Evolutionary conservation across 2,888 invertebrate species (phyloP).

Genomic region (Scaptomyza caliginosa): DNA sequence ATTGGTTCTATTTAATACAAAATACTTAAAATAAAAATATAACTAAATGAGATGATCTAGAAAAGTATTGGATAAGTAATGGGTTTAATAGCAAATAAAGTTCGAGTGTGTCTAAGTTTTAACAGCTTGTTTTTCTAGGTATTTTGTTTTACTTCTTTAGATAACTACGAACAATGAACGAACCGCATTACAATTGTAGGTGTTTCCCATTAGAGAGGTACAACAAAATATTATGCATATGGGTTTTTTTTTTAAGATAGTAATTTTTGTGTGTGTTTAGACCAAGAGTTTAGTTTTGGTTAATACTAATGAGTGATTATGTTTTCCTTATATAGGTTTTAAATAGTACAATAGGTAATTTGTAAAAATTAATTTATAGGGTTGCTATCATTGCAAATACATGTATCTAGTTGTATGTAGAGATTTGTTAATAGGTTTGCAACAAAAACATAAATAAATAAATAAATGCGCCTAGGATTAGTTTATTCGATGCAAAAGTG

Average conservation of each 20-base stretch:
- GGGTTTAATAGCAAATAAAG: neutral
- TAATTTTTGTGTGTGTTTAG: conserved; percentile 38
- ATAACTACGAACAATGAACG: conserved; percentile 29
- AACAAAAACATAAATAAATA: no score
- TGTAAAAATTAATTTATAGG: conserved; percentile 57
- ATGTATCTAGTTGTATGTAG: conserved; percentile 1
- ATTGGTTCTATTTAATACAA: neutral
- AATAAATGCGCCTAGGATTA: conserved; percentile 51
- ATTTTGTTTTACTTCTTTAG: no score
- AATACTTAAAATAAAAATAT: neutral
- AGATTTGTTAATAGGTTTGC: conserved; percentile 16
- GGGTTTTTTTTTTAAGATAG: conserved; percentile 12
- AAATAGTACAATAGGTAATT: conserved; percentile 51
- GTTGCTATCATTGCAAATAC: conserved; percentile 21
- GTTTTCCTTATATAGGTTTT: conserved; percentile 39
- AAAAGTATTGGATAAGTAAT: neutral
- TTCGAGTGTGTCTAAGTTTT: conserved; percentile 4
- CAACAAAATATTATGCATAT: conserved; percentile 39
- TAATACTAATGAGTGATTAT: conserved; percentile 65
- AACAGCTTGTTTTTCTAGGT: conserved; percentile 12
- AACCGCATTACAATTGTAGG: conserved; percentile 12
- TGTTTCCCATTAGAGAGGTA: conserved; percentile 18
- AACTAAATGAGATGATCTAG: neutral
- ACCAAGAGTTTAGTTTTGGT: conserved; percentile 79
- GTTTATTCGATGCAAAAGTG: conserved; percentile 59